Base-by-base conservation (phyloP, 1,140 invertebrate genomes). In the Drosophila lini region DNA sequence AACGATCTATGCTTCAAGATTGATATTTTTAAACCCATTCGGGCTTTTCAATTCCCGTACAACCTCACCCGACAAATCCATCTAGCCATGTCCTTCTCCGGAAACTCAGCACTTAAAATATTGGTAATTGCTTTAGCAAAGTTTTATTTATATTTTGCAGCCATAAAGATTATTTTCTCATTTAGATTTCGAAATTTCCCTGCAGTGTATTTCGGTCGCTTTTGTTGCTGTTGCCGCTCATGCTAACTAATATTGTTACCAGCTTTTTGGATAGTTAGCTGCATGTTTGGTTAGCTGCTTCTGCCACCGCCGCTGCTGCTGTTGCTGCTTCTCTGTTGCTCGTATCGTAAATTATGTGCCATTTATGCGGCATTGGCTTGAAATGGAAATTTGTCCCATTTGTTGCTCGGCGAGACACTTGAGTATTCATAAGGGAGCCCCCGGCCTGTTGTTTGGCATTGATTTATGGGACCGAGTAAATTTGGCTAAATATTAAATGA, bases 321-420 rank as follows among this genome's bases (percentile, higher is more conserved):
- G 68, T 41, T 55, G 68, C 60, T 44, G 45, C 63, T 48, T 45
- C 74, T 67, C 61, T 59, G 74, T 47, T 81, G 65, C 76, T 81
- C 82, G 74, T 86, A 86, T 86, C 80, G 80, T 89, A 89, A 89
- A 89, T 89, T 84, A 89, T 90, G 78, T 84, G 65, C 78, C 84
- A 89, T 89, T 90, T 90, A 90, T 89, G 85, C 81, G 75, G 83
- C 83, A 86, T 86, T 81, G 84, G 85, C 82, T 89, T 81, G 84
- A 89, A 90, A 84, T 89, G 85, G 84, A 89, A 89, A 90, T 89
- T 89, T 89, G 84, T 90, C 84, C 84, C 85, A 89, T 90, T 89
- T 89, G 85, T 89, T 84, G 85, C 78, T 89, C 71, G 65, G 44
- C 60, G 73, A 89, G 80, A 89, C 84, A 88, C 84, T 88, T 88